Evolutionary conservation across 2,797 vertebrate species (phyloP).

Genomic region (Rhinella marina): DNA sequence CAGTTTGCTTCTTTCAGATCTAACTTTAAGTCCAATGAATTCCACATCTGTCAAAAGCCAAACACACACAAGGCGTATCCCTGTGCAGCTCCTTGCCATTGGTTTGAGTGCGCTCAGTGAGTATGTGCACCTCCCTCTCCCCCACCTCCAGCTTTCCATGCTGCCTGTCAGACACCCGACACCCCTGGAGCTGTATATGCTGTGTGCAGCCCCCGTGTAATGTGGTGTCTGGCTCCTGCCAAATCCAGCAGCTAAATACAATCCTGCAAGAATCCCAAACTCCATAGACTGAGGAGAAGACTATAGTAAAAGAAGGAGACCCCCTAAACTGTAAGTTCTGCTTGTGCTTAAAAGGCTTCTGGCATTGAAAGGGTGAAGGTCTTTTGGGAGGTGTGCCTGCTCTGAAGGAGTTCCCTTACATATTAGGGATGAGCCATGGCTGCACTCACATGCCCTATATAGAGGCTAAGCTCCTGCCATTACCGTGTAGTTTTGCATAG

Average conservation of each 20-base stretch:
- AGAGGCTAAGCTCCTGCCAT: background rate
- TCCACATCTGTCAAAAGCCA: conserved; percentile 18
- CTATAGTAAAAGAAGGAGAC: background rate
- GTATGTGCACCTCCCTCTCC: conserved; percentile 35
- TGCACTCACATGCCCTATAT: background rate
- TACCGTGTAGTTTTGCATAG: background rate
- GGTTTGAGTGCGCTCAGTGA: conserved; percentile 11
- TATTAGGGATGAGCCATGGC: conserved; percentile 24
- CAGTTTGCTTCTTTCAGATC: background rate
- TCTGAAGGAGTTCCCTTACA: conserved; percentile 13
- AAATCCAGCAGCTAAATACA: background rate
- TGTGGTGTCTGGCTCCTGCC: background rate
- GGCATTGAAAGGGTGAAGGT: conserved; percentile 20
- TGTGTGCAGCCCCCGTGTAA: conserved; percentile 32
- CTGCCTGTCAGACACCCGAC: conserved; percentile 52
- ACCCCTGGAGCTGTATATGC: conserved; percentile 14
- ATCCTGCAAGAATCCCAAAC: conserved; percentile 7
- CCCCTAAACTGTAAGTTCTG: conserved; percentile 44
- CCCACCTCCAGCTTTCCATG: conserved; percentile 16
- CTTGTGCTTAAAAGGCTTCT: background rate
- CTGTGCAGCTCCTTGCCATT: conserved; percentile 21
- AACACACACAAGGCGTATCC: conserved; percentile 45
- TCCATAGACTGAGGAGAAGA: background rate
- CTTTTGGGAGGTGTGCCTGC: conserved; percentile 49
- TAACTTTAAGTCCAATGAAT: conserved; percentile 23